Conservation (phyloP, 2,113 vertebrate genomes). For the Psophia crepitans region DNA sequence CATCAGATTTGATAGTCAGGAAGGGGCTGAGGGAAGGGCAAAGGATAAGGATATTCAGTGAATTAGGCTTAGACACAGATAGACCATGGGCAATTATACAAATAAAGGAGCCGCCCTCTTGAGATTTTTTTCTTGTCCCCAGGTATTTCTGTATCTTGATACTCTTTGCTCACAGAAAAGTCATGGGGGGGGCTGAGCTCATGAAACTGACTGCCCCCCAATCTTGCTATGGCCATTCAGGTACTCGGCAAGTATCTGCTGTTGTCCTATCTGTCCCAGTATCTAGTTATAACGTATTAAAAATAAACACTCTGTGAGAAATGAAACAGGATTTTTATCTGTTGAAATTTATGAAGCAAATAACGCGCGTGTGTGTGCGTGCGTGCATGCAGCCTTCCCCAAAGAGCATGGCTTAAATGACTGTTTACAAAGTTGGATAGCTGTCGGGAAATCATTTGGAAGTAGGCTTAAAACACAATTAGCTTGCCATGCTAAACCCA, state of each 20-base stretch:
- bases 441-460: background rate
- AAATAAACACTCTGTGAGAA: background rate
- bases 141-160: background rate
- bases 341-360: background rate
- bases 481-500: background rate
- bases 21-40: background rate
- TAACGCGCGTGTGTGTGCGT: background rate
- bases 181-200: background rate
- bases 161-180: background rate
- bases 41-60: background rate
- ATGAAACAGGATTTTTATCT: conserved; percentile 1
- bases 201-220: background rate
- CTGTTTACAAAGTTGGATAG: background rate
- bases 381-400: background rate
- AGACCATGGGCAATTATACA: background rate
- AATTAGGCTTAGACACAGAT: background rate
- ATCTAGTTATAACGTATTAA: background rate
- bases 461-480: conserved; percentile 21
- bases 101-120: background rate
- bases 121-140: background rate
- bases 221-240: background rate
- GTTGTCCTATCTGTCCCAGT: background rate
- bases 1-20: background rate
- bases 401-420: background rate
- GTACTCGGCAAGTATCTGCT: background rate